Base-by-base conservation (phyloP, 2,797 vertebrate genomes). In the Semaprochilodus insignis region DNA sequence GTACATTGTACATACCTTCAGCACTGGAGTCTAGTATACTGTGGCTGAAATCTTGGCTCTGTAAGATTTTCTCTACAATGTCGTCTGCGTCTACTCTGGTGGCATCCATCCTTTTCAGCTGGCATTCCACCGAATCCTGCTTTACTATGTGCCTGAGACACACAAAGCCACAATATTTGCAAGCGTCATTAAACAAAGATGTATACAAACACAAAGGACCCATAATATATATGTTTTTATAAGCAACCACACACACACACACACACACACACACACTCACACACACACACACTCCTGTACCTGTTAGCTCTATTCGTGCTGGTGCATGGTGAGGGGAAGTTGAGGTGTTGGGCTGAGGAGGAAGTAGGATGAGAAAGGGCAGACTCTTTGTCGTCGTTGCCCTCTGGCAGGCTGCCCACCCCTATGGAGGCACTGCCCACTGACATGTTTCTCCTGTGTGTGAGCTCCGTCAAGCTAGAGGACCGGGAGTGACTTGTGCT, bases 31-130 rank as follows among this genome's bases (percentile, higher is more conserved):
- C 98, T 74, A 98, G 94, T 67, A 94, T 75, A 86, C 89, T 82
- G 62, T 88, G 92, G 88, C 95, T 98, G 92, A 99, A 99, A 90
- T 99, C 98, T 87, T 99, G 98, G 91, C 96, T 96, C 90, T 99
- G 96, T 17, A 99, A 90, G 92, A 99, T 98, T 90, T 96, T 98
- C 90, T 99, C 97, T 60, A 99, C 96, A 80, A 99, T 91, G 88
- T 98, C 98, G 84, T 98, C 97, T 48, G 98, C 98, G 67, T 99
- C 95, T 85, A 99, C 97, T 91, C 98, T 95, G 69, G 98, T 99
- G 83, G 97, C 97, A 83, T 99, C 95, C 0, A 99, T 96, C 76
- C 98, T 95, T 87, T 97, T 98, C 83, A 99, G 89, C 91, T 98
- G 97, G 74, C 94, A 97, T 87, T 99, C 97, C 86, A 99, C 91